Conservation (phyloP, 2,888 invertebrate species). For the Sialis lutaria region DNA sequence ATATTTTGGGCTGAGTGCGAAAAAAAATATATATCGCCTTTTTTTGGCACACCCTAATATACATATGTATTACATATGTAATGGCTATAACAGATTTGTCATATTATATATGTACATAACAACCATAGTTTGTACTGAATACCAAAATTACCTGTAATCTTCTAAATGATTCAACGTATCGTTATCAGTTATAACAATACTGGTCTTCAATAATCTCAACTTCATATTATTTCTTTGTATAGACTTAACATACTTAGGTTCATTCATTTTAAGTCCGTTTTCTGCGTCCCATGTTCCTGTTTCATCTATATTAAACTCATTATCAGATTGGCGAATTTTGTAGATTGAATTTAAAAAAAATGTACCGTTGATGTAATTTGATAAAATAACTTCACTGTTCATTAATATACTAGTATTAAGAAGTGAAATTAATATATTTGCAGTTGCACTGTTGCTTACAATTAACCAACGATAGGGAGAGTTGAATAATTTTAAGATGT, state of each 20-base stretch:
- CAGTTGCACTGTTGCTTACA: no score
- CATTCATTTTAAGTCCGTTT: constrained; percentile 9
- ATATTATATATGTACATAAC: no score
- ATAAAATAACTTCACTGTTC: constrained; percentile 33
- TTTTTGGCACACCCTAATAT: no score
- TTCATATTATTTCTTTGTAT: constrained; percentile 29
- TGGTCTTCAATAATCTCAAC: constrained; percentile 29
- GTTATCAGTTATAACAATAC: constrained; percentile 40
- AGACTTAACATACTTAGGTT: constrained; percentile 12
- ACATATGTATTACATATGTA: no score
- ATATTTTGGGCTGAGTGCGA: no score
- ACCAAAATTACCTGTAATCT: constrained; percentile 31
- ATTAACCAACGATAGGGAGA: no score
- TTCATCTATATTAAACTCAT: constrained; percentile 13
- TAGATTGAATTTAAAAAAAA: constrained; percentile 14
- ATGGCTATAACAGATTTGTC: no score
- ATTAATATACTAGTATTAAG: constrained; percentile 19
- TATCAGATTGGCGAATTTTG: constrained; percentile 13
- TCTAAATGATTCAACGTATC: constrained; percentile 38
- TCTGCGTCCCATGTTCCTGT: constrained; percentile 15
- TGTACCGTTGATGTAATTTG: constrained; percentile 15
- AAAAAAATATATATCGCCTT: no score
- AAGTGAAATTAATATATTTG: neutral
- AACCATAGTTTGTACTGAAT: no score
- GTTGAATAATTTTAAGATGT: no score